Conservation (phyloP, 2,888 invertebrate genomes). For the Diloba caeruleocephala region DNA sequence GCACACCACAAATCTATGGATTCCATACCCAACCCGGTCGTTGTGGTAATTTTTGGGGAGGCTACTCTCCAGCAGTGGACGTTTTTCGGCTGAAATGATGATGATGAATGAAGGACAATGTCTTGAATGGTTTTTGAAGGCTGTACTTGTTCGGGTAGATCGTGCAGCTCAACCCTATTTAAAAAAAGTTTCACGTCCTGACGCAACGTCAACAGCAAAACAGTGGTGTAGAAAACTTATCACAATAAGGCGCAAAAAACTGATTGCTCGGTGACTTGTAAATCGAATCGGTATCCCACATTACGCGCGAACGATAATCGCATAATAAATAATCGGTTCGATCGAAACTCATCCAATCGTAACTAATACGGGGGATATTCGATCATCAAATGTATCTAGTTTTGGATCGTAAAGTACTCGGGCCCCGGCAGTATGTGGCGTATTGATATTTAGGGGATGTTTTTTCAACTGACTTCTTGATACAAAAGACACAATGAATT, state of each 20-base stretch:
- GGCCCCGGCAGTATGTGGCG: conserved; percentile 41
- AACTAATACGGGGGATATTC: conserved; percentile 52
- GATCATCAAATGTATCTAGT: conserved; percentile 55
- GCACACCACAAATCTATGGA: no score
- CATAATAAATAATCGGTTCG: conserved; percentile 52
- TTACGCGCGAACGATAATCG: conserved; percentile 54
- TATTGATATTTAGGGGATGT: conserved; percentile 42
- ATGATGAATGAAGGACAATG: no score
- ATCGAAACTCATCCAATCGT: conserved; percentile 56
- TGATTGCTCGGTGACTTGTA: conserved; percentile 27
- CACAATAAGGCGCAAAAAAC: conserved; percentile 12
- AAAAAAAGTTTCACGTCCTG: no score
- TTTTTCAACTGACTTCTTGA: conserved; percentile 22
- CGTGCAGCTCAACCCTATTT: no score
- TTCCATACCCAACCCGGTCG: no score
- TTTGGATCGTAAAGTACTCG: conserved; percentile 56
- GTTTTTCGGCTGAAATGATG: no score
- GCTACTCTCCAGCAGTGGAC: no score
- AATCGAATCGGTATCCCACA: conserved; percentile 53
- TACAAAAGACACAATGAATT: conserved; percentile 43
- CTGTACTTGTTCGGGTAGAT: no score
- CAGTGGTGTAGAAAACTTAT: no score
- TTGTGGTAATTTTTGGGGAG: no score
- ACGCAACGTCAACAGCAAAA: neutral
- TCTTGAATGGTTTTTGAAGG: no score